These are phyloP conservation scores for Xiphophorus birchmanni DNA, from an alignment of 2,797 vertebrate genomes.

Conservation along the genomic window DNA sequence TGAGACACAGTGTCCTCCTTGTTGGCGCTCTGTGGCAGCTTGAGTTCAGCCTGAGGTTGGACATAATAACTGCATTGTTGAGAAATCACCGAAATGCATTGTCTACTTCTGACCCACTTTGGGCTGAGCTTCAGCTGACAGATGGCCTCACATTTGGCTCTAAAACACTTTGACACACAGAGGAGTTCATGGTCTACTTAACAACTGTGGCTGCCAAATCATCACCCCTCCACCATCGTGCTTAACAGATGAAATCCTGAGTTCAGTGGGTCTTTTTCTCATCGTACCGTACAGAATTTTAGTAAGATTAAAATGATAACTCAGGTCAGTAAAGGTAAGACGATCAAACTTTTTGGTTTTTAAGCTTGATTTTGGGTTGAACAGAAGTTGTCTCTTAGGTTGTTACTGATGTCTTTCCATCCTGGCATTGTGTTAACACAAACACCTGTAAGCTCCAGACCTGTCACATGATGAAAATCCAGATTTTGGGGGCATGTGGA, in stretches of 20 bases:
- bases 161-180: background rate
- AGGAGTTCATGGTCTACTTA: background rate
- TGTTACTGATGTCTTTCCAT: background rate
- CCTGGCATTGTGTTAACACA: background rate
- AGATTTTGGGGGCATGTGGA: background rate
- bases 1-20: constrained; percentile 20
- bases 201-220: background rate
- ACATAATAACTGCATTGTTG: constrained; percentile 21
- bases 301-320: background rate
- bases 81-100: constrained; percentile 35
- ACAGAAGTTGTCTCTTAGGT: background rate
- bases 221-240: background rate
- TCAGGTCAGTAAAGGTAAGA: background rate
- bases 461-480: background rate
- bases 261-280: background rate
- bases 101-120: constrained; percentile 40
- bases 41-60: constrained; percentile 13
- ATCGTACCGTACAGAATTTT: background rate
- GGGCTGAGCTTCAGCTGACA: constrained; percentile 30
- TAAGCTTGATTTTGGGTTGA: background rate
- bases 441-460: background rate
- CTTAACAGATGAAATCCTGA: background rate
- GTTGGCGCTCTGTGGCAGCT: constrained; percentile 4
- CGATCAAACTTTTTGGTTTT: background rate
- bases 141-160: background rate